Percentiles rank a stretch among this genome's conserved stretches.
phyloP scores from a whole-genome alignment of 2,888 invertebrate genomes.

The Julus scanicus region DNA sequence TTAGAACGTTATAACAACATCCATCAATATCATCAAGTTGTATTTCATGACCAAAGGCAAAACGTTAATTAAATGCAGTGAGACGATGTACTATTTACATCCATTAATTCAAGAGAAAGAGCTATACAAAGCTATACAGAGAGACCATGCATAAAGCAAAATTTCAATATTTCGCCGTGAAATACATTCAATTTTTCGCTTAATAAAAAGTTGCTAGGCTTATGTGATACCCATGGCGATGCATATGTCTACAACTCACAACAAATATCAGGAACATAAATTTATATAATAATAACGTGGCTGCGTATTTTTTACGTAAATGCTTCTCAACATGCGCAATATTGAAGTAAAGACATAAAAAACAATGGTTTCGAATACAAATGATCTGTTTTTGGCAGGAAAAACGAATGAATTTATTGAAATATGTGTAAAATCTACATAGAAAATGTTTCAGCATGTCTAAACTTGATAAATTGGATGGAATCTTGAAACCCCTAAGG shows the following conservation, averaged over 20 bases:
- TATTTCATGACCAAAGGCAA: too few species aligned
- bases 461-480: not conserved
- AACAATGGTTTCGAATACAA: not conserved
- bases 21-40: too few species aligned
- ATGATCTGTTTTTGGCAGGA: not conserved
- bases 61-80: too few species aligned
- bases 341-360: not conserved
- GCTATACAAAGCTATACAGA: too few species aligned
- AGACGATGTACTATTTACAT: too few species aligned
- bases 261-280: not conserved
- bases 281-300: not conserved
- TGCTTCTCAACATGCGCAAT: not conserved
- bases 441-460: not conserved
- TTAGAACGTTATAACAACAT: too few species aligned
- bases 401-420: not conserved
- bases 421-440: not conserved
- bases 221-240: not conserved
- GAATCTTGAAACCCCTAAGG: too few species aligned
- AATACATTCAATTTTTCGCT: not conserved
- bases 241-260: not conserved
- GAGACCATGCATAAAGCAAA: too few species aligned
- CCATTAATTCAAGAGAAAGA: too few species aligned
- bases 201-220: not conserved
- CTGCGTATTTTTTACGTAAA: not conserved
- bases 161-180: not conserved